phyloP scores from a whole-genome alignment of 2,797 vertebrate genomes.

The Podarcis siculus region DNA sequence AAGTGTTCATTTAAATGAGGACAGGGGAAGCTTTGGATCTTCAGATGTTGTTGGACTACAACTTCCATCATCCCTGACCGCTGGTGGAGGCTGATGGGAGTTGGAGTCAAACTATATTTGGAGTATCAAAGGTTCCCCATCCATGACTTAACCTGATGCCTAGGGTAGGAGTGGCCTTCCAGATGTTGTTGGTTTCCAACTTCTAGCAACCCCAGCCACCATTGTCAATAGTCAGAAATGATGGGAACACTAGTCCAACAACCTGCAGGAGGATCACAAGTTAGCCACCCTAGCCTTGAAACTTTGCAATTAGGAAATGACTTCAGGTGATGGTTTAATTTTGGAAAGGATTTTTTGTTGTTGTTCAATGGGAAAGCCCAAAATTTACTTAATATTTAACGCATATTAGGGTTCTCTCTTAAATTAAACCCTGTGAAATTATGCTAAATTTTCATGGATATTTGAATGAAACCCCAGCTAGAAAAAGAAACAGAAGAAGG shows the following conservation, averaged over 20 bases:
- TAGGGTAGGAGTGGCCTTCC: background rate
- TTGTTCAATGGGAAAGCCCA: conserved; percentile 17
- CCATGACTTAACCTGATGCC: conserved; percentile 42
- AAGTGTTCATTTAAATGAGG: conserved; percentile 16
- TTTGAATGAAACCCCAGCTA: conserved; percentile 74
- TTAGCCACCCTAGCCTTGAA: background rate
- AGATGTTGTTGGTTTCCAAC: too few relatives aligned
- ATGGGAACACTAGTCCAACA: too few relatives aligned
- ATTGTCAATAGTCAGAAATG: too few relatives aligned
- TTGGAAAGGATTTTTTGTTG: conserved; percentile 55
- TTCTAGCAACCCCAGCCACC: too few relatives aligned
- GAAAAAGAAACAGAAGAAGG: conserved; percentile 65
- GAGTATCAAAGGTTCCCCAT: background rate
- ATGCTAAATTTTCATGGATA: conserved; percentile 58
- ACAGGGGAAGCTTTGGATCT: too few relatives aligned
- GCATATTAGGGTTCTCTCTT: conserved; percentile 41
- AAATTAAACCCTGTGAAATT: conserved; percentile 39
- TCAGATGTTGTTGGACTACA: too few relatives aligned
- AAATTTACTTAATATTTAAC: conserved; percentile 49
- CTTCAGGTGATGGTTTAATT: conserved; percentile 38
- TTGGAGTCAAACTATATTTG: too few relatives aligned
- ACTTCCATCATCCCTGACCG: too few relatives aligned
- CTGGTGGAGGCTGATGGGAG: too few relatives aligned
- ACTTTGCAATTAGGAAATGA: conserved; percentile 39
- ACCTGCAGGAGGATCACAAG: too few relatives aligned